Conservation (phyloP, 2,888 invertebrate species). For the Limnephilus auricula region DNA sequence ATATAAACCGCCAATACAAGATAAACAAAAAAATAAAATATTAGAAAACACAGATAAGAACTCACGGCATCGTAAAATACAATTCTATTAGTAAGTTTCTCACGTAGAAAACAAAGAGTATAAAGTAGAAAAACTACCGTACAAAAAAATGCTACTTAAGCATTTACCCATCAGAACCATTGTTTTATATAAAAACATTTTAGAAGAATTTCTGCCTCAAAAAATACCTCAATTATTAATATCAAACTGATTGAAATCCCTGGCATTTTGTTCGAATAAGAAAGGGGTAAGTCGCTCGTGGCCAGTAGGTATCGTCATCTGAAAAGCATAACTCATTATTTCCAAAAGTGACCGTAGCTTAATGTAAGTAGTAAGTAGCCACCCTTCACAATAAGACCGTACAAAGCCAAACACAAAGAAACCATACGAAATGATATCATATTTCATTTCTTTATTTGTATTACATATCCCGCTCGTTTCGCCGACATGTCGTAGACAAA, state of each 20-base stretch:
- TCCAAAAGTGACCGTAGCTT: conserved; percentile 20
- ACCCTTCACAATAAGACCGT: conserved; percentile 28
- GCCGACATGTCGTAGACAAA: conserved; percentile 65
- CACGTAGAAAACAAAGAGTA: too few relatives aligned
- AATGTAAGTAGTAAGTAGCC: conserved; percentile 10
- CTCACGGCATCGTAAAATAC: too few relatives aligned
- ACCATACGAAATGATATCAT: conserved; percentile 66
- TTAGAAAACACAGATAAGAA: too few relatives aligned
- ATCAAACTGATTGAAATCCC: neutral
- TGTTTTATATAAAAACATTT: too few relatives aligned
- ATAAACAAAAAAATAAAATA: too few relatives aligned
- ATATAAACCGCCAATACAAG: too few relatives aligned
- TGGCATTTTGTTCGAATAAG: neutral
- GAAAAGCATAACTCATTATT: neutral
- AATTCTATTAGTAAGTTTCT: too few relatives aligned
- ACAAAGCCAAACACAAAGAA: conserved; percentile 46
- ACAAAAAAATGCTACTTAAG: too few relatives aligned
- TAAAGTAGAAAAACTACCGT: too few relatives aligned
- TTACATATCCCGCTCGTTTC: conserved; percentile 55
- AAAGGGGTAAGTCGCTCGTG: neutral
- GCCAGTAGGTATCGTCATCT: neutral
- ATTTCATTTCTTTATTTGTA: conserved; percentile 67
- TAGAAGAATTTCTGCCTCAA: too few relatives aligned
- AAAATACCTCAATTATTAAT: too few relatives aligned
- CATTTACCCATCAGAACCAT: too few relatives aligned